phyloP scores from a whole-genome alignment of 2,113 vertebrate genomes.

The Campylomormyrus tamandua region DNA sequence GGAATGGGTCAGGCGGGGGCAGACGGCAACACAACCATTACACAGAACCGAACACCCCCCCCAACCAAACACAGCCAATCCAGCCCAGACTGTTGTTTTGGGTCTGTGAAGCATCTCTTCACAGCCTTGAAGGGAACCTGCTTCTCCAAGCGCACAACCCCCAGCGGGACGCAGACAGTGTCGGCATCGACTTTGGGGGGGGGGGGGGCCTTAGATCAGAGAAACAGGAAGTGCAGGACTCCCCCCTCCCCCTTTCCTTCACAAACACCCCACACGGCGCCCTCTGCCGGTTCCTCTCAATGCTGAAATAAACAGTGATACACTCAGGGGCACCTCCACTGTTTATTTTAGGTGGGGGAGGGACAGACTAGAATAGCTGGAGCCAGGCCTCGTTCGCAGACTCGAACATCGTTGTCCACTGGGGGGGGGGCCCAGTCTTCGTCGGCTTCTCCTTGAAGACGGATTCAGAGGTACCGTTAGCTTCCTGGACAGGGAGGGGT shows the following conservation, averaged over 20 bases:
- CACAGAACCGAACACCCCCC: not conserved
- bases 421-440: too few relatives aligned
- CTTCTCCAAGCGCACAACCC: constrained; percentile 23
- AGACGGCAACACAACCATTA: not conserved
- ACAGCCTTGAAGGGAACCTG: not conserved
- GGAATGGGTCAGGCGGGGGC: not conserved
- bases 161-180: constrained; percentile 33
- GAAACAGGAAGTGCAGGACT: not conserved
- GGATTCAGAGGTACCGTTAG: not conserved
- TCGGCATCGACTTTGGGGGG: not conserved
- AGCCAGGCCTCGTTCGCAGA: too few relatives aligned
- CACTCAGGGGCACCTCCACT: constrained; percentile 4
- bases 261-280: not conserved
- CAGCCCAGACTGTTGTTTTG: not conserved
- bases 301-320: not conserved
- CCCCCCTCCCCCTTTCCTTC: not conserved
- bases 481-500: constrained; percentile 22
- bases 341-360: constrained; percentile 16
- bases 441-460: not conserved
- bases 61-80: not conserved
- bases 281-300: not conserved
- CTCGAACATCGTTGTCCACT: too few relatives aligned
- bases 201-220: not conserved
- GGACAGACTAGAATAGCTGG: not conserved
- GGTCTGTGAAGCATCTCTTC: constrained; percentile 36